Conservation (phyloP, 1,140 invertebrate genomes). For the Sycophila sp. region DNA sequence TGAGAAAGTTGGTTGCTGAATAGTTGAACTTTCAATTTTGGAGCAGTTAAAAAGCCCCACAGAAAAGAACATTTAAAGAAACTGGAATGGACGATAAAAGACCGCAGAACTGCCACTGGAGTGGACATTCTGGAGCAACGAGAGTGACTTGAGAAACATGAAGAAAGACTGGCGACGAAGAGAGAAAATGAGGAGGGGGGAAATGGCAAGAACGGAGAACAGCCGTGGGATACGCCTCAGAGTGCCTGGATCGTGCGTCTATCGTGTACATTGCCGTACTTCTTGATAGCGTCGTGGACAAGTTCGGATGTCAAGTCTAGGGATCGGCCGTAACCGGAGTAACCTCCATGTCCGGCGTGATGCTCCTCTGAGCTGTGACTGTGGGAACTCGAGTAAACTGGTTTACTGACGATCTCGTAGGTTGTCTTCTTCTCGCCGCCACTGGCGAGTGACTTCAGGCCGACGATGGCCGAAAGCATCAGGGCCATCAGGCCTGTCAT, state of each 20-base stretch:
- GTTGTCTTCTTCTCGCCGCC: slow-evolving; percentile 79
- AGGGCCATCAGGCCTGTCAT: slow-evolving; percentile 85
- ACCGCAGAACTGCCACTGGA: too few species aligned
- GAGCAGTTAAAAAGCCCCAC: too few species aligned
- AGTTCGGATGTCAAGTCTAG: slow-evolving; percentile 55
- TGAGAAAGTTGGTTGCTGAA: too few species aligned
- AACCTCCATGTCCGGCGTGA: slow-evolving; percentile 61
- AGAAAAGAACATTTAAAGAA: too few species aligned
- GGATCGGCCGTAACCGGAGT: slow-evolving; percentile 69
- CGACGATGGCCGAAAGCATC: slow-evolving; percentile 79
- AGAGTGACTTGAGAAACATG: too few species aligned
- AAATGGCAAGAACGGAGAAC: slow-evolving; percentile 24
- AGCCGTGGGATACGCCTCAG: not conserved
- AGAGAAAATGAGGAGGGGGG: slow-evolving; percentile 33
- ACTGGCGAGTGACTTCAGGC: slow-evolving; percentile 76
- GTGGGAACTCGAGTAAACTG: slow-evolving; percentile 77
- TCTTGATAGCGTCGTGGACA: slow-evolving; percentile 57
- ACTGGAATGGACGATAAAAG: too few species aligned
- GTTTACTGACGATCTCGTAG: slow-evolving; percentile 85
- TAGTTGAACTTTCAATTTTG: too few species aligned
- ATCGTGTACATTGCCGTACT: slow-evolving; percentile 61
- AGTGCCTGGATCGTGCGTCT: slow-evolving; percentile 38
- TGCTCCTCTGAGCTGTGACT: slow-evolving; percentile 79
- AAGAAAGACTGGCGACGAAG: too few species aligned
- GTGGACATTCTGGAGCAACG: too few species aligned